Conservation (phyloP, 2,888 invertebrate genomes). For the Ditula angustiorana region DNA sequence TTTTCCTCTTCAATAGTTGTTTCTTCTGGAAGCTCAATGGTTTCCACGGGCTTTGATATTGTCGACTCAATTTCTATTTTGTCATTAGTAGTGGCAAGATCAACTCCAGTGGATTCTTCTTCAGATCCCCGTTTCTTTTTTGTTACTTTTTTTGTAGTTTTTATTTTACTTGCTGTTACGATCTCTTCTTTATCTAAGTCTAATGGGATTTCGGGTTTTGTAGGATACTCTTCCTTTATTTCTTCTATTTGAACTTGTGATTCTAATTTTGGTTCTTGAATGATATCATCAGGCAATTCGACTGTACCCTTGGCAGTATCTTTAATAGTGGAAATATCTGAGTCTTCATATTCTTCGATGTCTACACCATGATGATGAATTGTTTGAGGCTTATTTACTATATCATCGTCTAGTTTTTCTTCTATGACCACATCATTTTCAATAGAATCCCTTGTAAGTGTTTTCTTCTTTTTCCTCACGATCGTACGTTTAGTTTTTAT, state of each 20-base stretch:
- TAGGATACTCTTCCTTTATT: constrained; percentile 40
- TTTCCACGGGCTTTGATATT: constrained; percentile 43
- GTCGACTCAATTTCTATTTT: constrained; percentile 43
- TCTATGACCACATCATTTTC: constrained; percentile 83
- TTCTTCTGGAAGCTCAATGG: constrained; percentile 48
- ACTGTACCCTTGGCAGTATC: constrained; percentile 63
- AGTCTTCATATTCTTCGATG: constrained; percentile 72
- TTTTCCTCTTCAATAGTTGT: constrained; percentile 46
- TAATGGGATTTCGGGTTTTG: not conserved
- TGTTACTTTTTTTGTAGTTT: constrained; percentile 47
- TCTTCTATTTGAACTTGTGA: constrained; percentile 66
- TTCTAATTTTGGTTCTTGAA: constrained; percentile 61
- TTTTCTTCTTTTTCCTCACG: constrained; percentile 73
- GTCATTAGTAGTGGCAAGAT: constrained; percentile 27
- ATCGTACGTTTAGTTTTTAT: constrained; percentile 86
- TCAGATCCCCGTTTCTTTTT: constrained; percentile 35
- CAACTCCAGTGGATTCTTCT: too few species aligned
- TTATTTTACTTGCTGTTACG: constrained; percentile 27
- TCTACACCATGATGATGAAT: constrained; percentile 60
- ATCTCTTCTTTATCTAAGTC: not conserved
- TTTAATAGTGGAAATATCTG: constrained; percentile 51
- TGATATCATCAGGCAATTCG: constrained; percentile 65
- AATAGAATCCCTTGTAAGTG: constrained; percentile 46
- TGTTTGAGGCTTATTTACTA: constrained; percentile 24
- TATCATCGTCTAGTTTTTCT: constrained; percentile 67